Evolutionary conservation across 1,140 invertebrate genomes (phyloP).

Genomic region (Procambarus virginalis): DNA sequence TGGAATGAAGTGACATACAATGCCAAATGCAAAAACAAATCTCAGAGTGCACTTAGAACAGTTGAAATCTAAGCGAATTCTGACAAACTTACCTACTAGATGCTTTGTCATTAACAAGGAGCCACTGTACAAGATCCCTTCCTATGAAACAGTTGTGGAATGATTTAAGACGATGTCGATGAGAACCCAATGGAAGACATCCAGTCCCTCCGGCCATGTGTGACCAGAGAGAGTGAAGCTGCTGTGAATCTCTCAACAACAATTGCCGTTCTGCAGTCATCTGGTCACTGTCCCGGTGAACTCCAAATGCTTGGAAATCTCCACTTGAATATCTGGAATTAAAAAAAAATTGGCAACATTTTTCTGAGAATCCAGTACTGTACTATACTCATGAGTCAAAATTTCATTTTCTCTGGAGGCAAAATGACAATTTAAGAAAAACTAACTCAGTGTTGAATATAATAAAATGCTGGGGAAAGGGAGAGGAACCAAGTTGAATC

Average conservation of each 20-base stretch:
- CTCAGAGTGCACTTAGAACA: too few species aligned
- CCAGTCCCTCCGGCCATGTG: conserved; percentile 80
- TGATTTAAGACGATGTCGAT: conserved; percentile 81
- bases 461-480: background rate
- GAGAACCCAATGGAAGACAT: conserved; percentile 80
- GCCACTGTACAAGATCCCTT: conserved; percentile 85
- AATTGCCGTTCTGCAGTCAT: conserved; percentile 78
- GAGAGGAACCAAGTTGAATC: too few species aligned
- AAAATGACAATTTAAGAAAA: too few species aligned
- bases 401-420: too few species aligned
- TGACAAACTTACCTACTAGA: conserved; percentile 74
- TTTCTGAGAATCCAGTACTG: too few species aligned
- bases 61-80: too few species aligned
- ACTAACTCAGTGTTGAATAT: too few species aligned
- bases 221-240: conserved; percentile 83
- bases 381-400: too few species aligned
- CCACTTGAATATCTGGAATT: conserved; percentile 39
- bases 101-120: conserved; percentile 83
- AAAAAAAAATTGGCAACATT: background rate
- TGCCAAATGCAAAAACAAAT: too few species aligned
- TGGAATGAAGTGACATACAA: too few species aligned
- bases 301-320: conserved; percentile 52
- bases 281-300: conserved; percentile 51
- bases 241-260: conserved; percentile 83
- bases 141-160: conserved; percentile 82